These are phyloP conservation scores for Watsonalla binaria DNA, from an alignment of 2,888 invertebrate species.

Conservation along the genomic window DNA sequence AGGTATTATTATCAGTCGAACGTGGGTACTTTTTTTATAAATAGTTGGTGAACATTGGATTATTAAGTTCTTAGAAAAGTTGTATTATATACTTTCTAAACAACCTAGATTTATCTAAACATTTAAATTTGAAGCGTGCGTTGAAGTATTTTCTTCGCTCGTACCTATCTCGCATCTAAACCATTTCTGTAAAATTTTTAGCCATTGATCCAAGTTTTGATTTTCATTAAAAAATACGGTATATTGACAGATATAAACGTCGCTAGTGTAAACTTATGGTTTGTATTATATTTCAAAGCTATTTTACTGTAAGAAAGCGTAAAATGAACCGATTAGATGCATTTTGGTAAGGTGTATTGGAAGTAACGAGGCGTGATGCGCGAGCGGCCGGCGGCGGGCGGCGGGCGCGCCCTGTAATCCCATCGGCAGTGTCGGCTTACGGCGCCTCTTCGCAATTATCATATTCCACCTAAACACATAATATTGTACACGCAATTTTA, in stretches of 20 bases:
- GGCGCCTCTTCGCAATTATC: conserved; percentile 76
- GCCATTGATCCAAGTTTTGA: too few relatives aligned
- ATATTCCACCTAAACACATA: conserved; percentile 78
- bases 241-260: too few relatives aligned
- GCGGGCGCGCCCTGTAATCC: conserved; percentile 67
- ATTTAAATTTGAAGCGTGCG: too few relatives aligned
- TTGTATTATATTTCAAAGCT: conserved; percentile 4
- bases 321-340: background rate
- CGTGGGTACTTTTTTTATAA: too few relatives aligned
- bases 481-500: conserved; percentile 78
- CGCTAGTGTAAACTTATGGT: background rate
- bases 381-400: conserved; percentile 6
- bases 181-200: too few relatives aligned
- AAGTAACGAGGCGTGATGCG: conserved; percentile 42
- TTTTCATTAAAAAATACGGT: too few relatives aligned
- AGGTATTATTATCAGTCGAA: background rate
- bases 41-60: too few relatives aligned
- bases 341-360: conserved; percentile 22
- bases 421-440: conserved; percentile 73
- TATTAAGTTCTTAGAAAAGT: too few relatives aligned
- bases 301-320: background rate
- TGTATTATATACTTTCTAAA: too few relatives aligned
- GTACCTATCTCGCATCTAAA: too few relatives aligned
- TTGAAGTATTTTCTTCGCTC: too few relatives aligned
- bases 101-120: too few relatives aligned